phyloP scores from a whole-genome alignment of 2,113 vertebrate species.

The Seriola quinqueradiata region DNA sequence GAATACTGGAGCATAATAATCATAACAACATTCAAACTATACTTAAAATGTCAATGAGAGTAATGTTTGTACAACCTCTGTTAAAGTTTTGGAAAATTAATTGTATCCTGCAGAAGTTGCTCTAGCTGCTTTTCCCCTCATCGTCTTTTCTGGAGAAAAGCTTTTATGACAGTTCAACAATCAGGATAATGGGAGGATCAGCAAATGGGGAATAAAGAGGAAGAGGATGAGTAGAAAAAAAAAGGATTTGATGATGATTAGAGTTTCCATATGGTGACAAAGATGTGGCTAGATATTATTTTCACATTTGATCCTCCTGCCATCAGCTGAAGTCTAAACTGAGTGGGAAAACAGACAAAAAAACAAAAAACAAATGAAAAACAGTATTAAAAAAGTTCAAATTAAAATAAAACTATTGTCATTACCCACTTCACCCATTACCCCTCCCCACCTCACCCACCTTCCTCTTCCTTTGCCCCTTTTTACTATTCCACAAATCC shows the following conservation, averaged over 20 bases:
- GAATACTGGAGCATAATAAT: not conserved
- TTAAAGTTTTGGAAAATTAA: not conserved
- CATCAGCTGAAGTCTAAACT: not conserved
- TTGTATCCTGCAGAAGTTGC: not conserved
- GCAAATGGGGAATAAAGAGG: constrained; percentile 20
- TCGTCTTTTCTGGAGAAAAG: constrained; percentile 1
- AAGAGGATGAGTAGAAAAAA: constrained; percentile 8
- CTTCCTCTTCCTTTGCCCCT: constrained; percentile 57
- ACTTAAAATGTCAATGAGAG: not conserved
- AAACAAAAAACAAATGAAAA: not conserved
- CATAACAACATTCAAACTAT: not conserved
- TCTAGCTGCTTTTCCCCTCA: constrained; percentile 11
- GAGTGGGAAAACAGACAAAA: not conserved
- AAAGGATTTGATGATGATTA: constrained; percentile 35
- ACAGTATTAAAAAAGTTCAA: not conserved
- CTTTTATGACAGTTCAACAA: constrained; percentile 39
- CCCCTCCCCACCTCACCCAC: constrained; percentile 40
- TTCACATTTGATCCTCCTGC: constrained; percentile 2
- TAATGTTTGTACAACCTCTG: not conserved
- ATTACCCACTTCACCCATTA: constrained; percentile 26
- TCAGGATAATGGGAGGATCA: constrained; percentile 52
- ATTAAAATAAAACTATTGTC: constrained; percentile 11
- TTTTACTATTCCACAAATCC: constrained; percentile 77
- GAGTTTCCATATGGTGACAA: constrained; percentile 41
- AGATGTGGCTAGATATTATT: constrained; percentile 10